phyloP scores from a whole-genome alignment of 2,113 vertebrate species.

The Rhodinocichla rosea region DNA sequence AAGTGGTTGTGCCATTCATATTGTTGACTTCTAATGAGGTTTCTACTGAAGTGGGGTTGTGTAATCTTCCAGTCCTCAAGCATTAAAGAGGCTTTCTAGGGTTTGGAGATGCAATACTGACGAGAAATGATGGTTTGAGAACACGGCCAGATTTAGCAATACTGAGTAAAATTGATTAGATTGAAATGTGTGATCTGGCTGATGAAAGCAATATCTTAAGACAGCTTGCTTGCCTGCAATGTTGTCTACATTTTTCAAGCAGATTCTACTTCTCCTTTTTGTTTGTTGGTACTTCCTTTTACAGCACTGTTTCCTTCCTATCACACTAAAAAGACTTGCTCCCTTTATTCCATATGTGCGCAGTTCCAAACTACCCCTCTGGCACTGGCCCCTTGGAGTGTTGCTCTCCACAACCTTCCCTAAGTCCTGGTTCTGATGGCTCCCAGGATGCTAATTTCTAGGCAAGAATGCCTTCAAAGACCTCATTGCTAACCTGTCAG shows the following conservation, averaged over 20 bases:
- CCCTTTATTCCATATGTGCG: neutral
- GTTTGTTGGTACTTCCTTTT: neutral
- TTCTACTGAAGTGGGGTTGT: neutral
- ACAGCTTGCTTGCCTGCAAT: neutral
- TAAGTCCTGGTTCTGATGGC: neutral
- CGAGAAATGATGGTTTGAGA: neutral
- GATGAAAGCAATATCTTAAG: neutral
- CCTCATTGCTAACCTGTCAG: neutral
- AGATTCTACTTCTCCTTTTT: neutral
- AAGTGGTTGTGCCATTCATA: neutral
- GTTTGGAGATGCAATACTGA: neutral
- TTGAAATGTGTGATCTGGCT: neutral
- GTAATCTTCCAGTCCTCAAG: neutral
- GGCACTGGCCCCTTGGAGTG: neutral
- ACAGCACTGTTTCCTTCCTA: neutral
- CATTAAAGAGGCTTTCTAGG: neutral
- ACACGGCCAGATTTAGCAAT: neutral
- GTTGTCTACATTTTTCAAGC: neutral
- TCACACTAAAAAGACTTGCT: accelerated
- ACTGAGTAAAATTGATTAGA: neutral
- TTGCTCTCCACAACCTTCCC: neutral
- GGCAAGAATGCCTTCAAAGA: neutral
- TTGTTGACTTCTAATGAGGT: neutral
- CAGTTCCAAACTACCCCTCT: neutral
- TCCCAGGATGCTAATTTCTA: neutral